A percentile compares a stretch with the other conserved stretches of the same genome.
These are phyloP conservation scores for Apistogramma diplotaenia DNA, from an alignment of 2,113 vertebrate species.

Conservation along the genomic window DNA sequence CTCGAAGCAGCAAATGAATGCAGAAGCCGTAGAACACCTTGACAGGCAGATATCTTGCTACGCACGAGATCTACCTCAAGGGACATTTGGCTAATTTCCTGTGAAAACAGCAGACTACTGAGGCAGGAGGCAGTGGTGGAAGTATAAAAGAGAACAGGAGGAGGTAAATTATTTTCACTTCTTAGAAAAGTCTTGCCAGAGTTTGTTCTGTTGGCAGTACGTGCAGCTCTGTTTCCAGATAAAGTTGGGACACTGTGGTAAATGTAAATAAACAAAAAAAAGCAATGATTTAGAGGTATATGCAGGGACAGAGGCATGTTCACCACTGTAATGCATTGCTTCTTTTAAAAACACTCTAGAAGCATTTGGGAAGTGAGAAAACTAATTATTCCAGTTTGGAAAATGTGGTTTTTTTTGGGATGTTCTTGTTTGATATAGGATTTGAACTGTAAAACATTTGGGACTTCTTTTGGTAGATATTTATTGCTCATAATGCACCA, in stretches of 20 bases:
- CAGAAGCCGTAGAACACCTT: conserved; percentile 56
- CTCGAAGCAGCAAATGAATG: conserved; percentile 49
- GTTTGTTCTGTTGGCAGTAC: conserved; percentile 17
- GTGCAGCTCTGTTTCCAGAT: not conserved
- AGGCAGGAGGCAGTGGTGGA: conserved; percentile 54
- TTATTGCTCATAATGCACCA: not conserved
- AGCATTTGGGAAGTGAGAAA: not conserved
- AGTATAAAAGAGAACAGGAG: conserved; percentile 39
- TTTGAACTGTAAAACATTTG: not conserved
- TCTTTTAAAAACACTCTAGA: not conserved
- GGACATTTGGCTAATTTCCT: conserved; percentile 74
- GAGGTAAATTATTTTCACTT: conserved; percentile 56
- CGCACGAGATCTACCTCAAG: conserved; percentile 61
- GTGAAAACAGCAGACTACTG: conserved; percentile 69
- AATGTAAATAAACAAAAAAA: not conserved
- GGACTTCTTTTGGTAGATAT: not conserved
- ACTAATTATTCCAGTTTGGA: not conserved
- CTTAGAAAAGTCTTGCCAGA: conserved; percentile 34
- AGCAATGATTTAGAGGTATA: not conserved
- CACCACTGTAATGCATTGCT: not conserved
- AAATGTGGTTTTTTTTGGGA: not conserved
- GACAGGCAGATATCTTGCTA: conserved; percentile 70
- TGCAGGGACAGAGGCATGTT: not conserved
- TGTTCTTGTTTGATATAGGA: not conserved
- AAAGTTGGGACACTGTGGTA: not conserved